phyloP scores from a whole-genome alignment of 2,888 invertebrate species.

The Penaeus monodon region DNA sequence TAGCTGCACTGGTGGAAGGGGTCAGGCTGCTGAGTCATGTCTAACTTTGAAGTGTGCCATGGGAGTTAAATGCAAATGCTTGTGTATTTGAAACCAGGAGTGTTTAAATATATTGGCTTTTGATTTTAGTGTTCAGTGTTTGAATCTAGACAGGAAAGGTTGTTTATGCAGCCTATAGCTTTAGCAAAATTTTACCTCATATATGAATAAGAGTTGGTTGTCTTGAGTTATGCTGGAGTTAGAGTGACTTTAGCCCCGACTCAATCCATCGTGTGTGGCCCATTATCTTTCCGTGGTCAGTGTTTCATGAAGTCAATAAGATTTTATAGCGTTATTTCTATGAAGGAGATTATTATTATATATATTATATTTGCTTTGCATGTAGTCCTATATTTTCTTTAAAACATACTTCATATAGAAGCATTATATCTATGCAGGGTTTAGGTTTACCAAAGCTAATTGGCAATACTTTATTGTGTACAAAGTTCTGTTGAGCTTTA shows the following conservation, averaged over 20 bases:
- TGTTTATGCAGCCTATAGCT: too few relatives aligned
- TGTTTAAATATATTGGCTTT: too few relatives aligned
- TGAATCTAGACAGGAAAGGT: too few relatives aligned
- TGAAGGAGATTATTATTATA: slow-evolving; percentile 57
- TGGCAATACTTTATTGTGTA: slow-evolving; percentile 59
- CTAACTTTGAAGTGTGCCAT: slow-evolving; percentile 12
- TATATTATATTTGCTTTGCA: slow-evolving; percentile 63
- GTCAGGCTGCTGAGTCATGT: slow-evolving; percentile 14
- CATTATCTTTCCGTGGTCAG: slow-evolving; percentile 60
- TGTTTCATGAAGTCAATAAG: slow-evolving; percentile 62
- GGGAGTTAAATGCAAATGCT: too few relatives aligned
- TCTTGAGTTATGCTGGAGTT: slow-evolving; percentile 17
- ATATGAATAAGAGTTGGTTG: not conserved
- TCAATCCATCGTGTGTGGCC: slow-evolving; percentile 18
- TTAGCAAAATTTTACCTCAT: not conserved
- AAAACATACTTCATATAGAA: slow-evolving; percentile 44
- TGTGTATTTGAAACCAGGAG: too few relatives aligned
- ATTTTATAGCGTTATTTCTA: slow-evolving; percentile 60
- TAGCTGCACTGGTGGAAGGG: slow-evolving; percentile 34
- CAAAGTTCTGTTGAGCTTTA: slow-evolving; percentile 50
- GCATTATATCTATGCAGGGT: slow-evolving; percentile 56
- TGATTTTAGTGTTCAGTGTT: too few relatives aligned
- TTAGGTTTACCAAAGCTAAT: slow-evolving; percentile 60
- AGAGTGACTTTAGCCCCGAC: slow-evolving; percentile 17
- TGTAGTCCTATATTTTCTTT: slow-evolving; percentile 60